These are phyloP conservation scores for Melolontha melolontha DNA, from an alignment of 2,888 invertebrate genomes.

Conservation along the genomic window DNA sequence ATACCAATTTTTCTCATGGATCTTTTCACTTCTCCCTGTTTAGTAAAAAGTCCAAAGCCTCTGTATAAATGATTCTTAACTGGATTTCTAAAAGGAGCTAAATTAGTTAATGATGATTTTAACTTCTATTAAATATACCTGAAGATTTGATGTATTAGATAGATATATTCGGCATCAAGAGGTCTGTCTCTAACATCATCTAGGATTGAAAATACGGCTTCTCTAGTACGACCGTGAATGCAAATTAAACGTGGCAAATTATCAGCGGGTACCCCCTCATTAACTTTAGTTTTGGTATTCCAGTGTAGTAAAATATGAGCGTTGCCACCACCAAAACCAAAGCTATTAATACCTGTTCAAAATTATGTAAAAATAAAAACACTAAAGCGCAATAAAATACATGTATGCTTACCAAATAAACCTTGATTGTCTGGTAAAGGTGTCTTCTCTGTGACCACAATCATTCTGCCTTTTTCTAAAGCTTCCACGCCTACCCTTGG, in stretches of 20 bases:
- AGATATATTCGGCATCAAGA: constrained; percentile 55
- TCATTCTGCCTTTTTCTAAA: constrained; percentile 72
- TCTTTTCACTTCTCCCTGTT: constrained; percentile 20
- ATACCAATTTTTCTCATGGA: neutral
- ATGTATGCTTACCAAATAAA: constrained; percentile 70
- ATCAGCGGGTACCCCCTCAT: constrained; percentile 73
- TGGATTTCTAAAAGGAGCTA: constrained; percentile 1
- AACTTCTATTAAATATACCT: neutral
- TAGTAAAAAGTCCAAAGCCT: constrained; percentile 23
- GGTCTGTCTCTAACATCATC: constrained; percentile 70
- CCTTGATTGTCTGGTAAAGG: constrained; percentile 75
- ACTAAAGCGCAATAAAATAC: neutral
- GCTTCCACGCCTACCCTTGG: constrained; percentile 69
- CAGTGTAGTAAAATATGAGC: constrained; percentile 77
- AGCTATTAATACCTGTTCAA: neutral
- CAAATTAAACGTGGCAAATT: constrained; percentile 79
- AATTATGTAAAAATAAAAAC: neutral
- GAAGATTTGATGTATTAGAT: constrained; percentile 52
- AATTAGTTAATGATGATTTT: neutral
- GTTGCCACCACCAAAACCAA: constrained; percentile 58
- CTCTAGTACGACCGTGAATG: constrained; percentile 82
- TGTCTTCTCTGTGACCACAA: constrained; percentile 80
- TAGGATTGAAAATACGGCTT: constrained; percentile 75
- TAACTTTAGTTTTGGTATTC: constrained; percentile 71
- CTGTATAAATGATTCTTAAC: constrained; percentile 10